Percentiles rank a stretch among this genome's conserved stretches.
phyloP scores from a whole-genome alignment of 1,140 invertebrate species.

The Trichogramma pretiosum region DNA sequence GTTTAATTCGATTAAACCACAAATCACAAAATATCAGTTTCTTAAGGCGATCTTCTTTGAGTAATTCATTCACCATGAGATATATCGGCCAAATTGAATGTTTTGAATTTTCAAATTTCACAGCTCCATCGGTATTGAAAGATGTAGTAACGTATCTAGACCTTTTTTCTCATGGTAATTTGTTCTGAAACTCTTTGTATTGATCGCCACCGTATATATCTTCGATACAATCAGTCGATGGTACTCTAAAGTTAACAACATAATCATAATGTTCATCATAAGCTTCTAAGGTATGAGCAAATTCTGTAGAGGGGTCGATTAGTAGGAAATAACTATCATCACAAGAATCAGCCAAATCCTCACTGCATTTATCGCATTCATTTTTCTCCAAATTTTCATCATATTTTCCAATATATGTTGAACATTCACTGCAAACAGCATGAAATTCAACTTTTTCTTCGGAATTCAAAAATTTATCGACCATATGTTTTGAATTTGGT shows the following conservation, averaged over 20 bases:
- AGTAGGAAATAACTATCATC: conserved; percentile 4
- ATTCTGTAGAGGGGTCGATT: conserved; percentile 1
- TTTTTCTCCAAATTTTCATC: neutral
- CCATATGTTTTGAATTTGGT: neutral
- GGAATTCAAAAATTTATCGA: conserved; percentile 2
- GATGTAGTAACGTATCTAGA: neutral
- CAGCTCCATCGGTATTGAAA: too few species aligned
- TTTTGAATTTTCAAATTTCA: neutral
- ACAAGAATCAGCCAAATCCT: neutral
- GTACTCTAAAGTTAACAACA: neutral
- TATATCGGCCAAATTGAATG: conserved; percentile 1
- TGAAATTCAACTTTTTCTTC: neutral
- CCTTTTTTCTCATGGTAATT: neutral
- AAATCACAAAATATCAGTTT: neutral
- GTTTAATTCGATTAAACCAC: conserved; percentile 2
- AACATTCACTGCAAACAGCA: conserved; percentile 6
- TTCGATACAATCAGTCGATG: neutral
- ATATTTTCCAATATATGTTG: neutral
- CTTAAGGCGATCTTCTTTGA: neutral
- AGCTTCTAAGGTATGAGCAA: neutral
- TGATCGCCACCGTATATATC: conserved; percentile 8
- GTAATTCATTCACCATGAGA: neutral
- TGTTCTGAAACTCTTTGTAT: conserved; percentile 2
- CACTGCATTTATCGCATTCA: neutral
- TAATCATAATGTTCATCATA: neutral